Evolutionary conservation across 2,797 vertebrate genomes (phyloP).

Genomic region (Eupleurogrammus muticus): DNA sequence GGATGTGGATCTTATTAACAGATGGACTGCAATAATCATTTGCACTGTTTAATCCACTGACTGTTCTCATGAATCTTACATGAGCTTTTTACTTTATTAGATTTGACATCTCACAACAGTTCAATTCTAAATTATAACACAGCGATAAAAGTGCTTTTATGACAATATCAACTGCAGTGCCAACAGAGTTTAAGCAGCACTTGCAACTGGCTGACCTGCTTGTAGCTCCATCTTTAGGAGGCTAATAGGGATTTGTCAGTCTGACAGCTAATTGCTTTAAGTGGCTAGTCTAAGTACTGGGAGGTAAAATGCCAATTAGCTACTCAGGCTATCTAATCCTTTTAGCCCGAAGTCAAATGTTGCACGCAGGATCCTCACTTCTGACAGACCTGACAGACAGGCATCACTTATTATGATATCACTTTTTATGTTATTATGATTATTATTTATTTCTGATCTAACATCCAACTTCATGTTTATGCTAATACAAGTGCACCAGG

Average conservation of each 20-base stretch:
- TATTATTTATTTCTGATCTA: not conserved
- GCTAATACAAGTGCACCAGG: not conserved
- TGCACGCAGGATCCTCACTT: conserved; percentile 32
- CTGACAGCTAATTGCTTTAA: conserved; percentile 80
- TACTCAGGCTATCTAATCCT: conserved; percentile 38
- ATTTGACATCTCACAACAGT: not conserved
- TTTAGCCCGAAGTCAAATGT: conserved; percentile 54
- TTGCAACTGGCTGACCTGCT: conserved; percentile 46
- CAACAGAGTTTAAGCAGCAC: conserved; percentile 2
- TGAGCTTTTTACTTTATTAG: conserved; percentile 12
- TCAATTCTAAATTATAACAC: not conserved
- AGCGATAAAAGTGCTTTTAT: conserved; percentile 8
- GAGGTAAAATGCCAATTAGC: conserved; percentile 22
- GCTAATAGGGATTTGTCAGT: conserved; percentile 76
- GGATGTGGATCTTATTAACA: conserved; percentile 38
- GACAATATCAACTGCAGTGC: not conserved
- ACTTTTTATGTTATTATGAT: not conserved
- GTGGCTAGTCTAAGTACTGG: conserved; percentile 53
- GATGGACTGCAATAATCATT: conserved; percentile 30
- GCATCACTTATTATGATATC: too few species aligned
- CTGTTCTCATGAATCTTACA: conserved; percentile 3
- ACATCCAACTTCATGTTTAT: not conserved
- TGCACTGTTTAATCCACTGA: conserved; percentile 6
- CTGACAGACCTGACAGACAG: conserved; percentile 21
- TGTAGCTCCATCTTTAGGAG: conserved; percentile 61